Percentiles rank a stretch among this genome's conserved stretches.
Conservation (phyloP, 1,140 invertebrate genomes). For the Heliconius nattereri region DNA sequence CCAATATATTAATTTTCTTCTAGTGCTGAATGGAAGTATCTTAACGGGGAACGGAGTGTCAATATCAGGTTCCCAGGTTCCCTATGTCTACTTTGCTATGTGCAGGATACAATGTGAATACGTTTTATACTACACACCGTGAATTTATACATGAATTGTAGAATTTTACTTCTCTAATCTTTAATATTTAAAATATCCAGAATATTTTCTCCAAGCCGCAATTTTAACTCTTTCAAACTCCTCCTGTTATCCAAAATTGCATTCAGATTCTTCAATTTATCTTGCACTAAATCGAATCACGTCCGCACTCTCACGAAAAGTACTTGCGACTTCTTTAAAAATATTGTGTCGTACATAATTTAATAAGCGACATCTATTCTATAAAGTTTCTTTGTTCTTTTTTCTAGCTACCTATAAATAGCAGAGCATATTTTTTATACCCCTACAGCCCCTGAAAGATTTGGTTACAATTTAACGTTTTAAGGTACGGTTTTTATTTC, state of each 20-base stretch:
- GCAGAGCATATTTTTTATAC: no score
- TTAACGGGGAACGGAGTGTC: background rate
- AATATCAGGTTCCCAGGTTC: background rate
- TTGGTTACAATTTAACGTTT: no score
- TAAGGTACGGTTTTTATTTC: no score
- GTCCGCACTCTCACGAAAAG: slow-evolving; percentile 24
- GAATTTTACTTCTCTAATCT: background rate
- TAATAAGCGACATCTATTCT: slow-evolving; percentile 16
- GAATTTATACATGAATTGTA: background rate
- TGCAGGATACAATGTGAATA: background rate
- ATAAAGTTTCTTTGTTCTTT: background rate
- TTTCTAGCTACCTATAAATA: no score
- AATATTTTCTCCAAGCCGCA: background rate
- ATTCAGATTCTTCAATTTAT: slow-evolving; percentile 29
- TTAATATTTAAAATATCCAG: background rate
- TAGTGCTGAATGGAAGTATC: background rate
- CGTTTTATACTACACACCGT: no score
- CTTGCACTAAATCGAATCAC: slow-evolving; percentile 48
- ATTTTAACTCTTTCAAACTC: background rate
- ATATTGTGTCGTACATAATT: slow-evolving; percentile 16
- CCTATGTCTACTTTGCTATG: background rate
- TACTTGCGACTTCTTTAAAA: slow-evolving; percentile 23
- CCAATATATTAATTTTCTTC: no score
- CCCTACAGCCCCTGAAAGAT: no score
- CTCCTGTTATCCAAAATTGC: slow-evolving; percentile 27